Base-by-base conservation (phyloP, 2,113 vertebrate genomes). In the Lynx canadensis region DNA sequence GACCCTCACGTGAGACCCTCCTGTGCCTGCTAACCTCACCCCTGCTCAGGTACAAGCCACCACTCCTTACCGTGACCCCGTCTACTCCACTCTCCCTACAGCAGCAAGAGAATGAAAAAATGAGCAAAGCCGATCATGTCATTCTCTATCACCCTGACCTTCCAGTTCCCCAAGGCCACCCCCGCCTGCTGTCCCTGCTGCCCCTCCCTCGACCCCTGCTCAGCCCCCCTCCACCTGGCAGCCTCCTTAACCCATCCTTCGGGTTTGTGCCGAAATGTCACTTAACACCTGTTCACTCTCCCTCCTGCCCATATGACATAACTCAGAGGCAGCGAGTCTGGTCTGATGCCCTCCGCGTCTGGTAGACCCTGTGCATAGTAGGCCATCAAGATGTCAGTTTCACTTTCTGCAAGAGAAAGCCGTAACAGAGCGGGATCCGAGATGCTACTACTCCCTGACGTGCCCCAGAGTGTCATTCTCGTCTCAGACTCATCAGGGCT, bases 351-450 rank as follows among this genome's bases (percentile, higher is more conserved):
- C 50, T 29, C 69, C 23, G 29, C 45, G 12, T n/a, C 80, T 23
- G 16, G 21, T 15, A 68, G 33, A 45, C 50, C 29, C 41, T 23
- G 8, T 0, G 5, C 76, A 48, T 0, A 55, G 23, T 23, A 41
- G 88, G 80, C 45, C 73, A 60, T 65, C 66, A 1, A 3, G 45
- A 19, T 12, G 29, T 38, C 73, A 31, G 29, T 11, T 78, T 57
- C 60, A 36, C 33, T 66, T 73, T 78, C 23, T 57, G 89, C 29
- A 7, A 3, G n/a, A n/a, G 29, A 63, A 55, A 45, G 76, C 16
- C 2, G 3, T 2, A 31, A 74, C 5, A 63, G 0, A 0, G n/a
- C 0, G 55, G 41, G 55, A 50, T 60, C 48, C 36, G 18, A 69
- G 16, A 36, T 27, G 60, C 1, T 4, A 65, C 48, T 25, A 36